Evolutionary conservation across 35 echinoderm and acorn worm species (phyloP).

Genomic region (Diadema setosum): DNA sequence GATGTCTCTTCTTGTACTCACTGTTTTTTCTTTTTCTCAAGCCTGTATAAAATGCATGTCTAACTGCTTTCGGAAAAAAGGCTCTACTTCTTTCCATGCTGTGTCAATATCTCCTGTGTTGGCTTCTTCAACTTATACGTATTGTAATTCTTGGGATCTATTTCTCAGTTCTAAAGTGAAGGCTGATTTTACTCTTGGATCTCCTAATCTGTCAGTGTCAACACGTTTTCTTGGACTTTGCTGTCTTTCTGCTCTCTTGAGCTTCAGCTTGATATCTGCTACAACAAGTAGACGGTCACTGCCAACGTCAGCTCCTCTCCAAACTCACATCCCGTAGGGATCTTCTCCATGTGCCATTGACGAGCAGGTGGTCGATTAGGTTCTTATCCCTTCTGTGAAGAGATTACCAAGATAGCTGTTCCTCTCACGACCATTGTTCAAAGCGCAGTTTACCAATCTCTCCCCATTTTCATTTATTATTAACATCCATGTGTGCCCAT

Average conservation of each 20-base stretch:
- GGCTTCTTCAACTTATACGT: not conserved
- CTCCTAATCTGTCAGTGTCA: not conserved
- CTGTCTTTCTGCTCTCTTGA: not conserved
- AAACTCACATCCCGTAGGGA: conserved; percentile 8
- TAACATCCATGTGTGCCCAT: not conserved
- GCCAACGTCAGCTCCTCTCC: conserved; percentile 30
- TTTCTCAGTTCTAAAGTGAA: conserved; percentile 27
- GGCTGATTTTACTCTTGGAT: not conserved
- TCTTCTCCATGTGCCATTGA: not conserved
- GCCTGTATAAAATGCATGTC: not conserved
- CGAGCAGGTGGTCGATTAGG: conserved; percentile 23
- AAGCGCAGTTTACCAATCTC: not conserved
- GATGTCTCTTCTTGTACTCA: not conserved
- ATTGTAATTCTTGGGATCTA: conserved; percentile 1
- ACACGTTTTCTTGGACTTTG: not conserved
- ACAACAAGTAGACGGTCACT: conserved; percentile 41
- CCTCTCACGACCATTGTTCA: not conserved
- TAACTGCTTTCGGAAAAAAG: not conserved
- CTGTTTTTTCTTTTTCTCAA: conserved; percentile 13
- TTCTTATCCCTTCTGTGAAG: not conserved
- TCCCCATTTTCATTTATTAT: conserved; percentile 24
- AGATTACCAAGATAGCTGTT: not conserved
- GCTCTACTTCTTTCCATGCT: not conserved
- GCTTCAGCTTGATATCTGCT: conserved; percentile 25
- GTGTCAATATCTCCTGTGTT: not conserved